Evolutionary conservation across 1,140 invertebrate species (phyloP).

Genomic region (Episyrphus balteatus): DNA sequence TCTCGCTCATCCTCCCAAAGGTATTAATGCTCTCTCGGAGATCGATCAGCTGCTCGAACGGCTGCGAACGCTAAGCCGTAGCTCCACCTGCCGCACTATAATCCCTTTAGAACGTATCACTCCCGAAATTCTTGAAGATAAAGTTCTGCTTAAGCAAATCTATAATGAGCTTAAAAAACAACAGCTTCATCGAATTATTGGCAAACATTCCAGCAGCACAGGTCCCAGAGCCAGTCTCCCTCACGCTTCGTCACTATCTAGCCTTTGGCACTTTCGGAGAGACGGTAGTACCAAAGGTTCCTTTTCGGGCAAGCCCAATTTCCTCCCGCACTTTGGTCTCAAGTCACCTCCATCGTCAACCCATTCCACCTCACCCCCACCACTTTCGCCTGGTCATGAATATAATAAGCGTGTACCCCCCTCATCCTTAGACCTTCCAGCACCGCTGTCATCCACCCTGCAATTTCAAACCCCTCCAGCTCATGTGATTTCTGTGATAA

Average conservation of each 20-base stretch:
- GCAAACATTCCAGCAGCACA: conserved; percentile 16
- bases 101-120: conserved; percentile 12
- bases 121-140: conserved; percentile 19
- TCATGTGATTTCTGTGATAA: background rate
- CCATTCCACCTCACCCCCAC: background rate
- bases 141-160: conserved; percentile 21
- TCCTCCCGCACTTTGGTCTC: too few species aligned
- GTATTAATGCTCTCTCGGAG: background rate
- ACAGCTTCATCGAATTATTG: conserved; percentile 22
- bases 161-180: conserved; percentile 28
- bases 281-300: background rate
- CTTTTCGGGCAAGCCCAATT: background rate
- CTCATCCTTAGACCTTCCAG: background rate
- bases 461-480: background rate
- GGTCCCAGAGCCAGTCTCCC: conserved; percentile 8
- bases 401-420: background rate
- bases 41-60: conserved; percentile 8
- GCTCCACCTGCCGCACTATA: background rate
- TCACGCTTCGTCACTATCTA: conserved; percentile 16
- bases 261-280: conserved; percentile 9
- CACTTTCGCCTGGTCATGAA: background rate
- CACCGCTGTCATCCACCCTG: background rate
- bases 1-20: background rate
- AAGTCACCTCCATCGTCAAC: background rate
- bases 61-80: conserved; percentile 8